phyloP scores from a whole-genome alignment of 2,888 invertebrate genomes.

The Eretmocerus hayati region DNA sequence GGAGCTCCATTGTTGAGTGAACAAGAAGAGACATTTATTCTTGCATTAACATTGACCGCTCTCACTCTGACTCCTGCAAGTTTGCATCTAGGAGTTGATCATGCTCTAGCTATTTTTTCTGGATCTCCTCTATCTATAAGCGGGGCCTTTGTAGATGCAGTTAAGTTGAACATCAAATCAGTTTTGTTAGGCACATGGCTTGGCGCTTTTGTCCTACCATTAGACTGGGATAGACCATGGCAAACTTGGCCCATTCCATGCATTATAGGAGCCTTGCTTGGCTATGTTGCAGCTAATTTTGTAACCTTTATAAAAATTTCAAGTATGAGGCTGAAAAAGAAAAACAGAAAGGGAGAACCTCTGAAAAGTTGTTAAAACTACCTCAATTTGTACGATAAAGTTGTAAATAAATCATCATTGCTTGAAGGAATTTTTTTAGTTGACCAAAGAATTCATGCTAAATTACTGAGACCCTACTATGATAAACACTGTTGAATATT shows the following conservation, averaged over 20 bases:
- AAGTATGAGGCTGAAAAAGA: conserved; percentile 10
- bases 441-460: too few species aligned
- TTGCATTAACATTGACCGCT: conserved; percentile 56
- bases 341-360: conserved; percentile 10
- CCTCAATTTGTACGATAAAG: too few species aligned
- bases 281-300: conserved; percentile 43
- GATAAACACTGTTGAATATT: too few species aligned
- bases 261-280: conserved; percentile 60
- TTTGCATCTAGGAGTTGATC: conserved; percentile 56
- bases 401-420: too few species aligned
- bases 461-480: too few species aligned
- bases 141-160: conserved; percentile 47
- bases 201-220: conserved; percentile 76
- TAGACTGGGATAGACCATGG: conserved; percentile 89
- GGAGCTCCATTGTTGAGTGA: conserved; percentile 61
- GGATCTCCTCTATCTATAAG: conserved; percentile 48
- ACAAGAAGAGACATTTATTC: conserved; percentile 62
- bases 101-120: conserved; percentile 51
- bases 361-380: conserved; percentile 14
- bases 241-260: conserved; percentile 75
- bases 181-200: conserved; percentile 74
- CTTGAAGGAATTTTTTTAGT: too few species aligned
- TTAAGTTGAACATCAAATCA: conserved; percentile 54
- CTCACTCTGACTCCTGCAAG: conserved; percentile 59
- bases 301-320: conserved; percentile 16